Conservation (phyloP, 2,113 vertebrate species). For the Glaucomys volans region DNA sequence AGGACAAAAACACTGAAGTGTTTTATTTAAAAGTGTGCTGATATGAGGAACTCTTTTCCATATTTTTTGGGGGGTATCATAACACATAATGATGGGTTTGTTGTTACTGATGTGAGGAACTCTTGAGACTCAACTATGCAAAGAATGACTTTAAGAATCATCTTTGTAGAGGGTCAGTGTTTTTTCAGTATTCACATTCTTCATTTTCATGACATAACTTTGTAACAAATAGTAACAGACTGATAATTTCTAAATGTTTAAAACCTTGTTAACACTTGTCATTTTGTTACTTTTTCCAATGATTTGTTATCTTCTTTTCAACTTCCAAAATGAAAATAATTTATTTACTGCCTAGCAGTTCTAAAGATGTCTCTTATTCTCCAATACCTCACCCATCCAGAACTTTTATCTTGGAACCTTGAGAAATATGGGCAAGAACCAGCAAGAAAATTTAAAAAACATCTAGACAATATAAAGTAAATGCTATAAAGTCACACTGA, state of each 20-base stretch:
- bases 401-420: constrained; percentile 4
- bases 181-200: neutral
- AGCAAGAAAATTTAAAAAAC: constrained; percentile 19
- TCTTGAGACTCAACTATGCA: neutral
- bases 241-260: constrained; percentile 9
- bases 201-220: constrained; percentile 27
- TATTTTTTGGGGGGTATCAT: no score
- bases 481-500: neutral
- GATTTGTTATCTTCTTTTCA: constrained; percentile 31
- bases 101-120: neutral
- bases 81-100: no score
- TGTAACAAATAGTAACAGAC: constrained; percentile 18
- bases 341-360: neutral
- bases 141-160: constrained; percentile 35
- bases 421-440: constrained; percentile 19
- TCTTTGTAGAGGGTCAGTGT: neutral
- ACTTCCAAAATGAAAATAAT: constrained; percentile 44
- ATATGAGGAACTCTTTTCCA: neutral
- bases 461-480: neutral
- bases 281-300: neutral
- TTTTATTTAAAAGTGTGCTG: constrained; percentile 42
- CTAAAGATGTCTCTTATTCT: constrained; percentile 41
- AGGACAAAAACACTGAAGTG: neutral
- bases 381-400: neutral
- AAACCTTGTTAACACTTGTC: neutral